phyloP scores from a whole-genome alignment of 2,888 invertebrate genomes.

The Parnassius apollo region DNA sequence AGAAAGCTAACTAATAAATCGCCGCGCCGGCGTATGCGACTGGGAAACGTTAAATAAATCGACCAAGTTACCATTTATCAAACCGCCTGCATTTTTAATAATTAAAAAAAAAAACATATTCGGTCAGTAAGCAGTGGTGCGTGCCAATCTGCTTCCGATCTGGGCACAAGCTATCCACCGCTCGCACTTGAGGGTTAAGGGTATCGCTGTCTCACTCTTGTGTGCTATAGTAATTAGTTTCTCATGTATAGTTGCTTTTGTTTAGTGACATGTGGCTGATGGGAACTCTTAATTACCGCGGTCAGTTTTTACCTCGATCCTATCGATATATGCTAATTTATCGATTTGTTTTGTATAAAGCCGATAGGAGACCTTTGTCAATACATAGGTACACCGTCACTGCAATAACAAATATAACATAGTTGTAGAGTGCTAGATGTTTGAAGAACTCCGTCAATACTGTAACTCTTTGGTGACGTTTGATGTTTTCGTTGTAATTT shows the following conservation, averaged over 20 bases:
- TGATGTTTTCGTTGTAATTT: too few species aligned
- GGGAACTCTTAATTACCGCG: constrained; percentile 64
- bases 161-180: constrained; percentile 44
- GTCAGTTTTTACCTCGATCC: constrained; percentile 49
- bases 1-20: not conserved
- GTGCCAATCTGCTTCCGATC: constrained; percentile 77
- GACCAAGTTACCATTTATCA: constrained; percentile 67
- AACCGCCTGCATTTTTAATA: constrained; percentile 73
- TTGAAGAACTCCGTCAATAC: too few species aligned
- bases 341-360: constrained; percentile 15
- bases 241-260: constrained; percentile 69
- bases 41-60: constrained; percentile 58
- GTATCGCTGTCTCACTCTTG: constrained; percentile 42
- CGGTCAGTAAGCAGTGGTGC: constrained; percentile 71
- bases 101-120: constrained; percentile 67
- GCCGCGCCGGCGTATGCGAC: constrained; percentile 33
- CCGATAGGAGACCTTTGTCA: not conserved
- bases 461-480: too few species aligned
- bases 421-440: too few species aligned
- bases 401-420: too few species aligned
- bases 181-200: constrained; percentile 28
- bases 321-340: constrained; percentile 46
- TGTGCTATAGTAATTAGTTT: constrained; percentile 68
- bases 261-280: constrained; percentile 76
- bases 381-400: too few species aligned